phyloP scores from a whole-genome alignment of 2,888 invertebrate genomes.

The Empis livida region DNA sequence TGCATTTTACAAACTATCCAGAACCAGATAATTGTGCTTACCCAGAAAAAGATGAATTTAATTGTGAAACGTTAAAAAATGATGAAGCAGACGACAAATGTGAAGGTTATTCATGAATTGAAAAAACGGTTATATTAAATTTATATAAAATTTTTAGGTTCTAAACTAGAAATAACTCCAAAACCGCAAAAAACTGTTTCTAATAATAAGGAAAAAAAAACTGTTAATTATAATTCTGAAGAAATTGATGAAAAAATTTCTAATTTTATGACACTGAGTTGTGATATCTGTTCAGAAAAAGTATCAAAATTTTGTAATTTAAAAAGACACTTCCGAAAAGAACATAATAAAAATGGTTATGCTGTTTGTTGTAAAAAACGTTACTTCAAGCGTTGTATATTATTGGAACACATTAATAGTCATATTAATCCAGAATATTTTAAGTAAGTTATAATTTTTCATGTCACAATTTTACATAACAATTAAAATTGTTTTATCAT shows the following conservation, averaged over 20 bases:
- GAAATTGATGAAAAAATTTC: constrained; percentile 28
- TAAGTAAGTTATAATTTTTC: constrained; percentile 12
- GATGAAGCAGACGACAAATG: too few species aligned
- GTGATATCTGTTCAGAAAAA: constrained; percentile 24
- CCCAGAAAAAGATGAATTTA: too few species aligned
- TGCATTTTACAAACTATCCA: too few species aligned
- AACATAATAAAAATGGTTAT: constrained; percentile 28
- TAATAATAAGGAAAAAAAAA: too few species aligned
- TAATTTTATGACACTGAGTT: constrained; percentile 27
- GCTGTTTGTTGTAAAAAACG: constrained; percentile 31
- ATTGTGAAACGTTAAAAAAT: too few species aligned
- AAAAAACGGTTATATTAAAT: too few species aligned
- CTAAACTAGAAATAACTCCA: too few species aligned
- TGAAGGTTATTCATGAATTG: too few species aligned
- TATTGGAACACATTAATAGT: constrained; percentile 31
- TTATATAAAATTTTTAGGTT: too few species aligned
- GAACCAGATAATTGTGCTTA: too few species aligned
- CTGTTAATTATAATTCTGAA: constrained; percentile 12
- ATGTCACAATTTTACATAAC: not conserved
- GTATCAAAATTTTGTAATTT: constrained; percentile 25
- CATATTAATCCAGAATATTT: constrained; percentile 32
- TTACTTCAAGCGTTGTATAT: constrained; percentile 26
- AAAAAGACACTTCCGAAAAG: constrained; percentile 26
- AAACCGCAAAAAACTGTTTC: too few species aligned
- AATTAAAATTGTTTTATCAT: not conserved